phyloP scores from a whole-genome alignment of 2,888 invertebrate species.

The Hyppa rectilinea region DNA sequence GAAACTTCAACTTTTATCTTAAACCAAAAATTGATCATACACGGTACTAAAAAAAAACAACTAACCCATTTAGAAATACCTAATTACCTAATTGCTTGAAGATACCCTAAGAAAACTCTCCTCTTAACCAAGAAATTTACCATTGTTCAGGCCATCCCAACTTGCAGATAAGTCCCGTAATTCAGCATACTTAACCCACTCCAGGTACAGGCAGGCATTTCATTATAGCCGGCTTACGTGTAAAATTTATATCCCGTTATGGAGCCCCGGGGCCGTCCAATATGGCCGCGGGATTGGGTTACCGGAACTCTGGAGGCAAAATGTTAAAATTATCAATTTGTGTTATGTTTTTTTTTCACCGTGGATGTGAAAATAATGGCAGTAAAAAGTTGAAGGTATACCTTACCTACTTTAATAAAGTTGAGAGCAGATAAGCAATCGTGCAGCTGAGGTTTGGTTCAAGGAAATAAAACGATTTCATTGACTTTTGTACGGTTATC shows the following conservation, averaged over 20 bases:
- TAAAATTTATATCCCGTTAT: constrained; percentile 59
- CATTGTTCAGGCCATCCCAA: constrained; percentile 22
- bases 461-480: neutral
- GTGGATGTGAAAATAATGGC: neutral
- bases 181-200: constrained; percentile 53
- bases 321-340: constrained; percentile 35
- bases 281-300: constrained; percentile 37
- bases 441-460: neutral
- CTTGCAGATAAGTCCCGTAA: constrained; percentile 33
- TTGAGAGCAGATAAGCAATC: neutral
- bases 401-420: neutral
- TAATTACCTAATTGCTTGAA: constrained; percentile 12
- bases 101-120: constrained; percentile 10
- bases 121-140: constrained; percentile 12
- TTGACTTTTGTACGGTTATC: too few species aligned
- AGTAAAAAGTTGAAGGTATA: neutral
- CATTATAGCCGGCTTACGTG: constrained; percentile 60
- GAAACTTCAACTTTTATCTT: too few species aligned
- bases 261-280: constrained; percentile 17
- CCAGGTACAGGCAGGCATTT: constrained; percentile 45
- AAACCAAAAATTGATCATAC: too few species aligned
- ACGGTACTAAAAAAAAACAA: too few species aligned
- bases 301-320: neutral
- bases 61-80: constrained; percentile 9
- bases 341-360: constrained; percentile 8